These are phyloP conservation scores for Clamator glandarius DNA, from an alignment of 2,797 vertebrate species.

Conservation along the genomic window DNA sequence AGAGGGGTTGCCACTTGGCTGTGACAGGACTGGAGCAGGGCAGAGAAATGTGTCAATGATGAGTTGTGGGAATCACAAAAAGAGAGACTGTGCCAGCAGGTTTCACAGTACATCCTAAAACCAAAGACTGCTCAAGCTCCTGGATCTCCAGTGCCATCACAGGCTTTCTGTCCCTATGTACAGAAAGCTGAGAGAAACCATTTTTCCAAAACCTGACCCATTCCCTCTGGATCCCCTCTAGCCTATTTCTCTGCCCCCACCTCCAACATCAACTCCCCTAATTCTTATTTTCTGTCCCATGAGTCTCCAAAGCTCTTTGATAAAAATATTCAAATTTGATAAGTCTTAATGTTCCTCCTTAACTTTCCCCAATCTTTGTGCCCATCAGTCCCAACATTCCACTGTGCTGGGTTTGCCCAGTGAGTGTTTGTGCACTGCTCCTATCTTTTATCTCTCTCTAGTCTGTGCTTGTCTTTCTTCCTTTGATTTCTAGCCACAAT, in stretches of 20 bases:
- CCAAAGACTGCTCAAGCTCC: background rate
- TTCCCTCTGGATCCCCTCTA: background rate
- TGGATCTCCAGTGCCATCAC: background rate
- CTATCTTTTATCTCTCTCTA: background rate
- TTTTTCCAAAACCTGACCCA: background rate
- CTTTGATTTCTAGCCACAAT: background rate
- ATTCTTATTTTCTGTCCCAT: background rate
- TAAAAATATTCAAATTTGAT: background rate
- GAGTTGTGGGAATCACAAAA: background rate
- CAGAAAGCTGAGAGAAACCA: background rate
- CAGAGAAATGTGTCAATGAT: background rate
- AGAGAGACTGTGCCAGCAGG: background rate
- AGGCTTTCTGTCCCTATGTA: background rate
- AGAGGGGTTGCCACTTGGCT: background rate
- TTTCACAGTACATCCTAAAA: background rate
- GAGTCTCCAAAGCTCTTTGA: background rate
- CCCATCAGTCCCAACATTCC: background rate
- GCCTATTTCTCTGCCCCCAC: background rate
- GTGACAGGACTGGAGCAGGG: background rate
- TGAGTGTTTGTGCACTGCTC: background rate
- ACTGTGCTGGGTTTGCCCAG: background rate
- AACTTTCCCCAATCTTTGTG: background rate
- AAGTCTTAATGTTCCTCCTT: background rate
- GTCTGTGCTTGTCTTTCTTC: rapidly evolving
- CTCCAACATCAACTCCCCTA: background rate